Evolutionary conservation across 2,113 vertebrate species (phyloP), one percentile per base, ranked within the genome.

Genomic region (Tyrannus savana): DNA sequence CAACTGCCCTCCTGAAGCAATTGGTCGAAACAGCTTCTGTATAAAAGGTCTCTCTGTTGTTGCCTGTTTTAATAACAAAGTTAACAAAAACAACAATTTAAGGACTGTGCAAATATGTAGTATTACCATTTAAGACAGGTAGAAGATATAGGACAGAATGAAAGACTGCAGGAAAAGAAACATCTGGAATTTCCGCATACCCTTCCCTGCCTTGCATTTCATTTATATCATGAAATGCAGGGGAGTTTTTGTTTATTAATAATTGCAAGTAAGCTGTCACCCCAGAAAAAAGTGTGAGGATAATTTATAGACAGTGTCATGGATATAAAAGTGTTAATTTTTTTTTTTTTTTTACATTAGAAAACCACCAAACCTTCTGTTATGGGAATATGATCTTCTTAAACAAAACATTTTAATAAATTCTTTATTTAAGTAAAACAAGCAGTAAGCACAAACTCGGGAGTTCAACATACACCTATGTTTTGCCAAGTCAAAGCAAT

Each of bases 1-100:
- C 33, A 97, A 49, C 24, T 98, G 98, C 84, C 99, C 99, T 93
- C 99, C 99, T 72, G 98, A 80, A 77, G 99, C 98, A 96, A 99
- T 59, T 18, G 99, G 99, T 52, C 99, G 99, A 97, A 99, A 99
- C 33, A 99, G 98, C 95, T 99, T 99, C 98, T 99, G 99, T 97
- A 99, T 98, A 97, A 99, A 99, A 71, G 99, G 99, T 66, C 98
- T 97, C 76, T 99, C 99, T 69, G 98, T 99, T 56, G 98, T 98
- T 28, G 98, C 98, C 99, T 99, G 97, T 52, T 94, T 90, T 50
- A 93, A 93, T 84, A 91, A 46, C 44, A 94, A 68, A 62, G 87
- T 37, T 31, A 89, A n/a, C 31, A 96, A 90, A 71, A 8, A 1
- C 41, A 91, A 46, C n/a, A 83, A 74, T 87, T 87, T 83, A 86